phyloP scores from a whole-genome alignment of 2,888 invertebrate genomes.

The Tetragnatha montana region DNA sequence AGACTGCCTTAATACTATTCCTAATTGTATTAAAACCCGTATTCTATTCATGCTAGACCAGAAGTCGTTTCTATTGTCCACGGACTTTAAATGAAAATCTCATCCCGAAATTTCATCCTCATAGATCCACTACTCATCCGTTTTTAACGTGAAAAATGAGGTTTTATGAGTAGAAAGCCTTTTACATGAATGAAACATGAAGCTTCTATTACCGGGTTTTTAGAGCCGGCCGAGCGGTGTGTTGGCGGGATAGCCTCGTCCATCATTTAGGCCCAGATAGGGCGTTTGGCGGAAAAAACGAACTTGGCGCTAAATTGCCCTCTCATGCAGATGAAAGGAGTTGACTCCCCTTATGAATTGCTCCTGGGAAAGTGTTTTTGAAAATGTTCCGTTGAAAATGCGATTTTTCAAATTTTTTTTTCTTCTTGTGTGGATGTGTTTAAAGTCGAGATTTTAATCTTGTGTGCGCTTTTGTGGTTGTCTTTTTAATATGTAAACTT shows the following conservation, averaged over 20 bases:
- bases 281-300: neutral
- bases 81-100: no score
- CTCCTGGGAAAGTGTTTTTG: neutral
- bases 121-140: neutral
- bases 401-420: neutral
- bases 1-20: no score
- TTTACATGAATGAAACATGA: conserved; percentile 63
- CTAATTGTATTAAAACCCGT: no score
- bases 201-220: conserved; percentile 21
- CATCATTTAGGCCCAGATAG: conserved; percentile 16
- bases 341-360: neutral
- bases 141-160: conserved; percentile 50
- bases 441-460: neutral
- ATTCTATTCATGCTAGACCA: no score
- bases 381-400: neutral
- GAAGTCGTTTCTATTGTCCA: no score
- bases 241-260: conserved; percentile 27
- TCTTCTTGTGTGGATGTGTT: neutral
- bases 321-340: neutral
- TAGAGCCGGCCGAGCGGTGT: neutral
- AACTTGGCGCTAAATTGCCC: neutral
- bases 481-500: no score
- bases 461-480: no score
- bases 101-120: neutral
- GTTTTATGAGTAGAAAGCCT: conserved; percentile 35